phyloP scores from a whole-genome alignment of 2,888 invertebrate species.

The Eurytoma adleriae region DNA sequence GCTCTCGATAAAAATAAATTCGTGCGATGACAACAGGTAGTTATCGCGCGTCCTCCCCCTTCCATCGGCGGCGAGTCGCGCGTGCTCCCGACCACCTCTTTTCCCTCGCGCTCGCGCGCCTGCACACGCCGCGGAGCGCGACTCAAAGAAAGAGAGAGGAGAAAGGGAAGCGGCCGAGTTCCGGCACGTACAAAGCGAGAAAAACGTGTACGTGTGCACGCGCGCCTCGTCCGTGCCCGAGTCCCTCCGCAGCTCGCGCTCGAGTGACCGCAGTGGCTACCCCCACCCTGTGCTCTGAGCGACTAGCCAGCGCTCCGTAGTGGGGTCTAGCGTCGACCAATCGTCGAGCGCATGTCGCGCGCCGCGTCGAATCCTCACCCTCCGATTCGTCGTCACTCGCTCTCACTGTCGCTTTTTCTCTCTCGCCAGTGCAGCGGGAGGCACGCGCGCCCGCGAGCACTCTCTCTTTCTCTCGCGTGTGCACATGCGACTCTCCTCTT shows the following conservation, averaged over 20 bases:
- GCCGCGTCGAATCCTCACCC: constrained; percentile 71
- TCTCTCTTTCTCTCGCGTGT: constrained; percentile 57
- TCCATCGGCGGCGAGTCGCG: constrained; percentile 62
- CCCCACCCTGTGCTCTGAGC: constrained; percentile 59
- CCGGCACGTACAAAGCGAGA: constrained; percentile 28
- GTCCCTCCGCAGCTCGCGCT: constrained; percentile 61
- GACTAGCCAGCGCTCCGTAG: constrained; percentile 63
- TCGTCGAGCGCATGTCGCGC: constrained; percentile 68
- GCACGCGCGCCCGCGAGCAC: constrained; percentile 49
- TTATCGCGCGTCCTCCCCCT: constrained; percentile 59
- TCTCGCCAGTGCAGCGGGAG: constrained; percentile 43
- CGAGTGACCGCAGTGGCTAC: constrained; percentile 64
- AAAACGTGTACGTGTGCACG: constrained; percentile 18
- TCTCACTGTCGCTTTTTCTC: constrained; percentile 41
- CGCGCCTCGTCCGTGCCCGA: constrained; percentile 16
- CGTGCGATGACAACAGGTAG: constrained; percentile 68
- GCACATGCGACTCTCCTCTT: constrained; percentile 45
- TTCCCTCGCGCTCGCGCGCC: constrained; percentile 65
- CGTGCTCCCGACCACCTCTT: constrained; percentile 64
- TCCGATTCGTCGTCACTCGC: constrained; percentile 64
- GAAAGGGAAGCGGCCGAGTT: constrained; percentile 47
- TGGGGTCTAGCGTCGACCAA: constrained; percentile 68
- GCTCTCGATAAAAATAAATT: constrained; percentile 65
- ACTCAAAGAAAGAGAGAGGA: background rate
- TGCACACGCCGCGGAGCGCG: background rate